These are phyloP conservation scores for Dendroctonus valens DNA, from an alignment of 1,140 invertebrate species.

Conservation along the genomic window DNA sequence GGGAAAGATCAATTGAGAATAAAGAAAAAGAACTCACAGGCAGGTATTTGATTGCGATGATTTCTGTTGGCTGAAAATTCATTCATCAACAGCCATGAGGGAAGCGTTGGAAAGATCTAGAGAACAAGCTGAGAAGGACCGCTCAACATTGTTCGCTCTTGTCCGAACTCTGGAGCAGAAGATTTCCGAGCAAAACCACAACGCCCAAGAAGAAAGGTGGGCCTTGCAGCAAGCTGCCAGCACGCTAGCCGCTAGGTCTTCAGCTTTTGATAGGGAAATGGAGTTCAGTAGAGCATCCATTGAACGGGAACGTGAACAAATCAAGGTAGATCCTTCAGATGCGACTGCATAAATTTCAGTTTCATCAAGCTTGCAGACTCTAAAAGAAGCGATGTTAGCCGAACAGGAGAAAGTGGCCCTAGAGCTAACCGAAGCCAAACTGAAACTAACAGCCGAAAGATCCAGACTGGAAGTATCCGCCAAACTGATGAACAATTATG, in stretches of 20 bases:
- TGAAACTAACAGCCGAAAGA: slow-evolving; percentile 49
- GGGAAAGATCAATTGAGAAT: slow-evolving; percentile 48
- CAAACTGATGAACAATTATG: slow-evolving; percentile 46
- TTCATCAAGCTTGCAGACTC: slow-evolving; percentile 41
- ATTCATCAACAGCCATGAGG: slow-evolving; percentile 43
- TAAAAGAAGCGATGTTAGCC: slow-evolving; percentile 50
- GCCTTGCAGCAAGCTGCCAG: slow-evolving; percentile 47
- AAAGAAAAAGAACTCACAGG: slow-evolving; percentile 49
- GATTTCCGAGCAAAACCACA: slow-evolving; percentile 46
- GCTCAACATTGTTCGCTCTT: slow-evolving; percentile 52
- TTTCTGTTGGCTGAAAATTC: slow-evolving; percentile 6
- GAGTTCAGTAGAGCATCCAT: slow-evolving; percentile 49
- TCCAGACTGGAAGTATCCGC: slow-evolving; percentile 50
- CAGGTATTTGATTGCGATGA: slow-evolving; percentile 30
- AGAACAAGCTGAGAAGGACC: slow-evolving; percentile 51
- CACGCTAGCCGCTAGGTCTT: slow-evolving; percentile 46
- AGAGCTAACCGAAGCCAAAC: slow-evolving; percentile 53
- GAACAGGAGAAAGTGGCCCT: slow-evolving; percentile 50
- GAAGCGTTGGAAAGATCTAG: slow-evolving; percentile 50
- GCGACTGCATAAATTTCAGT: not conserved
- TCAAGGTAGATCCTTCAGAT: slow-evolving; percentile 38
- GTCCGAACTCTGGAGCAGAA: slow-evolving; percentile 53
- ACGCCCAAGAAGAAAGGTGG: slow-evolving; percentile 48
- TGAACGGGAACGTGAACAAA: slow-evolving; percentile 52
- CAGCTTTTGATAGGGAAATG: slow-evolving; percentile 52